Evolutionary conservation across 2,113 vertebrate genomes (phyloP), one percentile per base, ranked within the genome.

Genomic region (Etheostoma spectabile): DNA sequence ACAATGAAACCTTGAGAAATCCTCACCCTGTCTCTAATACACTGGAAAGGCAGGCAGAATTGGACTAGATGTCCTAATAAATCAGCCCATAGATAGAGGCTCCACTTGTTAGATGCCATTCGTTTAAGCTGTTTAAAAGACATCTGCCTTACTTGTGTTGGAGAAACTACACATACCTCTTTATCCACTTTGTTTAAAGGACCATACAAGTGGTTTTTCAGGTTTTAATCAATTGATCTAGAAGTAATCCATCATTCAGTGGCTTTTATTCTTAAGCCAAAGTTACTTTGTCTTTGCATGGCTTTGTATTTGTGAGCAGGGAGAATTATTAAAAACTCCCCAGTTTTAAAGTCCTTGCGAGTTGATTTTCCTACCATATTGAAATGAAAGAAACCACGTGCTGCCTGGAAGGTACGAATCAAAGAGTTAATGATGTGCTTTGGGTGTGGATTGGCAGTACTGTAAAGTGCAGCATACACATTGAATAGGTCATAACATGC

Each of bases 1-100:
- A 52, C 70, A 78, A 53, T 33, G 12, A 68, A 76, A 74, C 55
- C 70, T 85, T 91, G 79, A 76, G 51, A 74, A 79, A 60, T 53
- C 59, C 61, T 46, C 35, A 59, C 72, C 5, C 3, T 1, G 12
- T 52, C 55, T 42, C 16, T 21, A 10, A 45, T 21, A 38, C 57
- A 53, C 24, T 19, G 21, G 16, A 68, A 33, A 45, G 15, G 1
- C 33, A 19, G 8, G 18, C 13, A 49, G 18, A n/a, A 15, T 63
- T 22, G 5, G 49, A 53, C 48, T 6, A 27, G 8, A 38, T 0
- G n/a, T 19, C 0, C 60, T 21, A 22, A 49, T 67, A 30, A n/a
- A 46, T 35, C 57, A 59, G 22, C 22, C 24, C 19, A 4, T 15
- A 51, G 24, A 48, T 22, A 38, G 14, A 52, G 13, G 21, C 46